Conservation (phyloP, 2,888 invertebrate genomes). For the Agrilus cyanescens region DNA sequence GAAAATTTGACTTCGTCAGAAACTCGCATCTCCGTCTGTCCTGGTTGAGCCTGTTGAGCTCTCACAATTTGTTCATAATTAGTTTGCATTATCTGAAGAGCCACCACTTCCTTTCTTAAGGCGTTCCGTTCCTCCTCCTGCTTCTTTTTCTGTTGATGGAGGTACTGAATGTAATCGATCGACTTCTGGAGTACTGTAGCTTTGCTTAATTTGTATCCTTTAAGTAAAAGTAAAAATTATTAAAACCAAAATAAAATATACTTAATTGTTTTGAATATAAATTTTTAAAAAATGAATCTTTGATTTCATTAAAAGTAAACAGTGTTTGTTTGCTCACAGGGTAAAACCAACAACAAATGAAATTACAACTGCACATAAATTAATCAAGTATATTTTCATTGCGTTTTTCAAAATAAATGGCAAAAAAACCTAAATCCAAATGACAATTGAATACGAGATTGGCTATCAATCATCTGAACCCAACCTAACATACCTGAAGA, state of each 20-base stretch:
- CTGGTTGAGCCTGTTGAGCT: conserved; percentile 85
- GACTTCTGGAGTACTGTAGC: conserved; percentile 91
- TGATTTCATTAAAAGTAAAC: no score
- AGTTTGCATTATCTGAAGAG: conserved; percentile 84
- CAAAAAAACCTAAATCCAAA: no score
- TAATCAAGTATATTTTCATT: no score
- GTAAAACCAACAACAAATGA: no score
- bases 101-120: conserved; percentile 82
- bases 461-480: no score
- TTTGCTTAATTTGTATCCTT: conserved; percentile 84
- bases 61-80: conserved; percentile 95
- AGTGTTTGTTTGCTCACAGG: no score
- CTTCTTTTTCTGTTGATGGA: conserved; percentile 82
- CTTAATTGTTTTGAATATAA: background rate
- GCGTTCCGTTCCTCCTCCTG: conserved; percentile 91
- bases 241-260: background rate
- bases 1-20: conserved; percentile 94
- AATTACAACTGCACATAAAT: no score
- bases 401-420: no score
- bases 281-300: background rate
- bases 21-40: conserved; percentile 75
- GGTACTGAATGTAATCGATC: conserved; percentile 84
- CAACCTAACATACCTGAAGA: conserved; percentile 45
- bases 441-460: no score
- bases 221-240: conserved; percentile 1